phyloP scores from a whole-genome alignment of 2,113 vertebrate species.

The Melanerpes formicivorus region DNA sequence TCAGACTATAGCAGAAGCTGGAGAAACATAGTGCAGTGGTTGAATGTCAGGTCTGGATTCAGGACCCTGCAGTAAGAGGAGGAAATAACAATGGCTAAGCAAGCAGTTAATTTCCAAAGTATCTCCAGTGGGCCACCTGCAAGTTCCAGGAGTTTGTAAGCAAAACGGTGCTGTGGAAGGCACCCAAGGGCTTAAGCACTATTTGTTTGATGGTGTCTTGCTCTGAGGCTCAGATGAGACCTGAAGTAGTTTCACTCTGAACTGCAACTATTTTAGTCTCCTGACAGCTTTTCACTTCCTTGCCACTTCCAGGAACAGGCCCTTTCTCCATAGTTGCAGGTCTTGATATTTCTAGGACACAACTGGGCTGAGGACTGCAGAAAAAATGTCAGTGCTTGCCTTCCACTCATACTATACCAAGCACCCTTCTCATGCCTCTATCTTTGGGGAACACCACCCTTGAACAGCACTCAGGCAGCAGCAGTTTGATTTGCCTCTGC shows the following conservation, averaged over 20 bases:
- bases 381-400: not conserved
- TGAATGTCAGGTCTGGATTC: not conserved
- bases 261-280: not conserved
- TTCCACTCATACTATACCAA: accelerated
- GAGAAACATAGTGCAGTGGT: not conserved
- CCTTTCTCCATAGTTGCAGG: not conserved
- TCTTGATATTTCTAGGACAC: not conserved
- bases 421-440: not conserved
- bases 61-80: accelerated
- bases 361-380: not conserved
- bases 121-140: not conserved
- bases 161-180: not conserved
- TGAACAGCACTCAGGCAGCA: not conserved
- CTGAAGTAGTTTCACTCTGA: not conserved
- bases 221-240: not conserved
- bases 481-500: not conserved
- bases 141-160: not conserved
- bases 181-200: not conserved
- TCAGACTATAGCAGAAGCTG: not conserved
- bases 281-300: not conserved
- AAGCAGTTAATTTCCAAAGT: not conserved
- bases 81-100: not conserved
- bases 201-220: not conserved
- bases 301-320: not conserved
- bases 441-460: too few relatives aligned